Percentiles rank a stretch among this genome's conserved stretches.
phyloP scores from a whole-genome alignment of 2,113 vertebrate species.

The Ursus arctos region DNA sequence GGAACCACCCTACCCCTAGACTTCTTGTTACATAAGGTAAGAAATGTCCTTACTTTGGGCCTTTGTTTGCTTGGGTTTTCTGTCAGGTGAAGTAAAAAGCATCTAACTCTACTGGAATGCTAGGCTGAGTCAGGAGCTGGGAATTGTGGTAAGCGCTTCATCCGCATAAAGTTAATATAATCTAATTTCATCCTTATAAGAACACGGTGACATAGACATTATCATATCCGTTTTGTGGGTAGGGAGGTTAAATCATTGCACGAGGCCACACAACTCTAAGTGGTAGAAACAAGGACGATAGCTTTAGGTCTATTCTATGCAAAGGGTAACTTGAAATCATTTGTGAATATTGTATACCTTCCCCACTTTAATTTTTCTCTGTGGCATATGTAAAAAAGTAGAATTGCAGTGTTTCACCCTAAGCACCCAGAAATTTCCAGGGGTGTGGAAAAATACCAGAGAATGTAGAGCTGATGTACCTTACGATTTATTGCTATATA shows the following conservation, averaged over 20 bases:
- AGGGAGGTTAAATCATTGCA: background rate
- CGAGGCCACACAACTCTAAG: background rate
- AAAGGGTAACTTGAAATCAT: conserved; percentile 19
- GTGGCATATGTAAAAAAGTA: background rate
- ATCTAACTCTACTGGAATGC: background rate
- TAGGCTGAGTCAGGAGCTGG: background rate
- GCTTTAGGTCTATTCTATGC: background rate
- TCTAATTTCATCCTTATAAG: background rate
- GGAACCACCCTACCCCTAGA: background rate
- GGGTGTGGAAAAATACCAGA: background rate
- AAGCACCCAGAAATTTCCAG: background rate
- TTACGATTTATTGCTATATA: background rate
- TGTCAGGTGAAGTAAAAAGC: background rate
- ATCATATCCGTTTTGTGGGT: background rate
- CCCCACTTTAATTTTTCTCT: background rate
- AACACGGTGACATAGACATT: background rate
- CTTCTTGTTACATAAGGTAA: background rate
- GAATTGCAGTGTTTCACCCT: background rate
- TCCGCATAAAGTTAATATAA: background rate
- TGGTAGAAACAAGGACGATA: background rate
- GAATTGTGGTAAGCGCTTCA: background rate
- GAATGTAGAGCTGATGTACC: background rate
- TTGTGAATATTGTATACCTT: background rate
- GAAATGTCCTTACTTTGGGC: background rate
- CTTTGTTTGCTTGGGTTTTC: background rate